Conservation (phyloP, 2,888 invertebrate genomes). For the Diarsia rubi region DNA sequence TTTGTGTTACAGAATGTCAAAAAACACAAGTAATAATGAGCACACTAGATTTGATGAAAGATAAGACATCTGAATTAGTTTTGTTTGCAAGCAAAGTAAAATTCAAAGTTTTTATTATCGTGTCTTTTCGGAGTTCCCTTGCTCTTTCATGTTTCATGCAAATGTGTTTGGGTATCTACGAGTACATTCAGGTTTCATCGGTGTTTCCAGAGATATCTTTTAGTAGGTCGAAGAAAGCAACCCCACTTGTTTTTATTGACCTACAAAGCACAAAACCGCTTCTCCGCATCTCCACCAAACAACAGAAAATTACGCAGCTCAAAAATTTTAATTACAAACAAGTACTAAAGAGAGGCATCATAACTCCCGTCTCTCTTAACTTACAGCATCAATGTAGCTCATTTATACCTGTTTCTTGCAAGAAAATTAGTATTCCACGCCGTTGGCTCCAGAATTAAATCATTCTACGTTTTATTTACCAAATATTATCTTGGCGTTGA, state of each 20-base stretch:
- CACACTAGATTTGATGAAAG: not conserved
- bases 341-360: constrained; percentile 33
- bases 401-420: constrained; percentile 56
- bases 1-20: not conserved
- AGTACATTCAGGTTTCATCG: no score
- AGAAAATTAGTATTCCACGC: constrained; percentile 65
- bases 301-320: constrained; percentile 15
- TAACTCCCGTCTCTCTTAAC: constrained; percentile 38
- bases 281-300: not conserved
- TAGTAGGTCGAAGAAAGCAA: no score
- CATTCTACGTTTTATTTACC: constrained; percentile 64
- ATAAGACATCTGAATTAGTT: not conserved
- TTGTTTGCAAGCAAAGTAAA: not conserved
- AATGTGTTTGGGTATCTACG: no score
- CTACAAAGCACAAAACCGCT: not conserved
- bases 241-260: not conserved
- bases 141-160: no score
- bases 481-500: constrained; percentile 63
- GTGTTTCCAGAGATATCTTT: no score
- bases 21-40: no score
- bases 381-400: constrained; percentile 55
- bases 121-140: no score
- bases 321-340: constrained; percentile 43
- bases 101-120: rapidly evolving
- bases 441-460: constrained; percentile 65